Evolutionary conservation across 2,113 vertebrate genomes (phyloP), one percentile per base, ranked within the genome.

Genomic region (Pomatostomus ruficeps): DNA sequence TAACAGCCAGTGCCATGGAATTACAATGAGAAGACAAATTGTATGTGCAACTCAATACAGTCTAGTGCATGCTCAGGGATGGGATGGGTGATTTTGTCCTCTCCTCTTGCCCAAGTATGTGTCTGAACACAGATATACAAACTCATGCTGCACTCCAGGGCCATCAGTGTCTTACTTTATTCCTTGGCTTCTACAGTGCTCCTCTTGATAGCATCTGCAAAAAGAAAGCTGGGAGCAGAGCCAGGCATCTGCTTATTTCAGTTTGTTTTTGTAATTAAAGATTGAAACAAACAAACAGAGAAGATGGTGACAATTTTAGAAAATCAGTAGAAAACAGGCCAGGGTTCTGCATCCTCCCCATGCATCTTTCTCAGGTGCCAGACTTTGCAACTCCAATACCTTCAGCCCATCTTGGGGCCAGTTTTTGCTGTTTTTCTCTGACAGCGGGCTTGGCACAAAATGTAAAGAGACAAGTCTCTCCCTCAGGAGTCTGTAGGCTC

Each of bases 211-310:
- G 72, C 76, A 92, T 89, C 91, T 95, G 75, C 76, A 66, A 82
- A 84, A 51, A 90, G 83, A 85, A 84, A 71, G 68, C 93, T 93
- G 86, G 88, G 83, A 97, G 72, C 40, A 63, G 79, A 70, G 63
- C 85, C 92, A 94, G 83, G 79, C 72, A 73, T 83, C 72, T 92
- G 92, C 43, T 94, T 14, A 19, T 59, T 92, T 78, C 51, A 28
- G 48, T 91, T 94, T 95, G 79, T 35, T 94, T 93, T 90, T 75
- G n/a, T 71, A 93, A 93, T 88, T 92, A 80, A 70, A 66, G 51
- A 88, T 43, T 28, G 20, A 93, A 88, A 58, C 51, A 96, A 96
- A 91, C 68, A 93, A 96, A 73, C 21, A 51, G 77, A 91, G 70
- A 57, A 61, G 42, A 80, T 43, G n/a, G 76, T 52, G n/a, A 95